Conservation (phyloP, 2,797 vertebrate genomes). For the Poecilia wingei region DNA sequence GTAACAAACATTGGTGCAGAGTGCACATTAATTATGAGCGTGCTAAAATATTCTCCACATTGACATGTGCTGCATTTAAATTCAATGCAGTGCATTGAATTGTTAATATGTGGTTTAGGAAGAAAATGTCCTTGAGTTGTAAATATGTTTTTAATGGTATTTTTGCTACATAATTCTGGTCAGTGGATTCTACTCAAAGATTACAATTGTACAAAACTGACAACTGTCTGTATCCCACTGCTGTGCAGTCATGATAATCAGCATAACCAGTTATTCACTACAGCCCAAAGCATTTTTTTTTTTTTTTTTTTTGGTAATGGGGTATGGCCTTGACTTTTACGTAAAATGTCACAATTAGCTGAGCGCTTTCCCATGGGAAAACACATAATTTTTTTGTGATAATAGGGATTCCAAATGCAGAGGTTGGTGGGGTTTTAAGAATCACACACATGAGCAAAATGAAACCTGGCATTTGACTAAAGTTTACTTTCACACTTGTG, state of each 20-base stretch:
- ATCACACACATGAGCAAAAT: neutral
- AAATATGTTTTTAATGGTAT: neutral
- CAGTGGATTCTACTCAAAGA: neutral
- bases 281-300: neutral
- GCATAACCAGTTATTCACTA: neutral
- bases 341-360: neutral
- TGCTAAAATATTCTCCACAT: neutral
- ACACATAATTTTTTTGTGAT: neutral
- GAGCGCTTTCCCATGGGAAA: neutral
- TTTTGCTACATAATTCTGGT: neutral
- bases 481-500: neutral
- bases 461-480: neutral
- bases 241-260: neutral
- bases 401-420: neutral
- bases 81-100: too few relatives aligned
- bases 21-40: neutral
- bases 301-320: neutral
- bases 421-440: neutral
- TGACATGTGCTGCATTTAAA: neutral
- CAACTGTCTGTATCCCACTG: neutral
- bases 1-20: neutral
- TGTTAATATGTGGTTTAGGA: neutral
- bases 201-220: neutral
- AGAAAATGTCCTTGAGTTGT: neutral
- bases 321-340: neutral